Evolutionary conservation across 2,797 vertebrate genomes (phyloP), one percentile per base, ranked within the genome.

Genomic region (Melanotaenia maccullochi): DNA sequence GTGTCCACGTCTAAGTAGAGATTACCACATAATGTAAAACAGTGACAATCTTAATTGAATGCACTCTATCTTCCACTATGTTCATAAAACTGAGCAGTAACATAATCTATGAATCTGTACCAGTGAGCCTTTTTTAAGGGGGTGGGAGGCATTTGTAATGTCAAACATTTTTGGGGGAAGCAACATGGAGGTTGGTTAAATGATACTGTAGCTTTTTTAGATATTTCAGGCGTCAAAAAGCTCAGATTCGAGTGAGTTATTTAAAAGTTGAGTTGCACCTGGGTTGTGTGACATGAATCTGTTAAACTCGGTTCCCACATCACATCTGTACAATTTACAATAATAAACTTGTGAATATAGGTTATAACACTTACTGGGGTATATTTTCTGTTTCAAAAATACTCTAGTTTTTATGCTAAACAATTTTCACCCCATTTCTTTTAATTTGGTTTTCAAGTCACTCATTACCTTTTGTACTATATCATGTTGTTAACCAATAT

Each of bases 401-500:
- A 14, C 54, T 67, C 25, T 30, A 30, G 28, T 47, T 61, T 60
- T 61, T n/a, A 35, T 70, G 68, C 49, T 38, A 47, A 13, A 8
- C 11, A 30, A 12, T 22, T 51, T 70, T 58, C 44, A 52, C 30
- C 25, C 32, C 22, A 8, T 68, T 47, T 40, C 4, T 52, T 65
- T 63, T 52, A 2, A 68, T 72, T 60, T 67, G 25, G 22, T 8
- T 11, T 67, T 61, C 47, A 44, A 71, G 36, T 56, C 60, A 51
- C 47, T 30, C 6, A 20, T 68, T 60, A 56, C 30, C 35, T 71
- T 68, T 71, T 79, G 54, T 57, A 58, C 60, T 8, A 49, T 68
- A 82, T 83, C 60, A 67, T 76, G 57, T 33, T 63, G 51, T 64
- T 68, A 52, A 51, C 36, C 52, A 18, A 54, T 22, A 47, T 20